phyloP scores from a whole-genome alignment of 2,113 vertebrate species.

The Nothoprocta pentlandii region DNA sequence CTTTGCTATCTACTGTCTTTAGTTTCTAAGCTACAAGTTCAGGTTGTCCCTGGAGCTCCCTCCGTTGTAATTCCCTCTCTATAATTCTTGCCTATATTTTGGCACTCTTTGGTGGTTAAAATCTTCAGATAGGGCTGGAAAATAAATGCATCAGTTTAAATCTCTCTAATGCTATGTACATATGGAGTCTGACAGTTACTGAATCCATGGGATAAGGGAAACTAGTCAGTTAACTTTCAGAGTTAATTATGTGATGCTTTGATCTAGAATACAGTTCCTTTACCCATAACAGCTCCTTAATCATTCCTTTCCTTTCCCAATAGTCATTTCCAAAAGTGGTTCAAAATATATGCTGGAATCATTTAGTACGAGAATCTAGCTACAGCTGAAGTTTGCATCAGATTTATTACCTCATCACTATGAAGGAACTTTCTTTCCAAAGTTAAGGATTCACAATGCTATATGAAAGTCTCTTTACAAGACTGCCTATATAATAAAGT shows the following conservation, averaged over 20 bases:
- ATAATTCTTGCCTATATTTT: neutral
- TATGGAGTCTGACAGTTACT: neutral
- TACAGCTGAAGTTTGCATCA: neutral
- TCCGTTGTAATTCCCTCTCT: neutral
- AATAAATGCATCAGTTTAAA: neutral
- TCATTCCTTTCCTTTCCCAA: neutral
- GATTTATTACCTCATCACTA: neutral
- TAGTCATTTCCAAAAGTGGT: neutral
- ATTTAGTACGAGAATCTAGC: neutral
- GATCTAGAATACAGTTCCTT: neutral
- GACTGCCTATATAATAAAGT: neutral
- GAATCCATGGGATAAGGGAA: neutral
- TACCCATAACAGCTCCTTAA: neutral
- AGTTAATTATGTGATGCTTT: neutral
- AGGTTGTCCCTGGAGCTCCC: neutral
- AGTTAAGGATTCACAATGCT: neutral
- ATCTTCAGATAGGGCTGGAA: neutral
- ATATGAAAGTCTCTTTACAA: neutral
- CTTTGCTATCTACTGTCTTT: neutral
- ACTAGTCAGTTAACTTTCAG: neutral
- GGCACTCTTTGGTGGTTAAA: neutral
- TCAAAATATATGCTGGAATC: neutral
- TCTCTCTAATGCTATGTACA: neutral
- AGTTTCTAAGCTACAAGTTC: neutral
- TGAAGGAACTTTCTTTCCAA: neutral